These are phyloP conservation scores for Lasius platythorax DNA, from an alignment of 2,888 invertebrate genomes.

Conservation along the genomic window DNA sequence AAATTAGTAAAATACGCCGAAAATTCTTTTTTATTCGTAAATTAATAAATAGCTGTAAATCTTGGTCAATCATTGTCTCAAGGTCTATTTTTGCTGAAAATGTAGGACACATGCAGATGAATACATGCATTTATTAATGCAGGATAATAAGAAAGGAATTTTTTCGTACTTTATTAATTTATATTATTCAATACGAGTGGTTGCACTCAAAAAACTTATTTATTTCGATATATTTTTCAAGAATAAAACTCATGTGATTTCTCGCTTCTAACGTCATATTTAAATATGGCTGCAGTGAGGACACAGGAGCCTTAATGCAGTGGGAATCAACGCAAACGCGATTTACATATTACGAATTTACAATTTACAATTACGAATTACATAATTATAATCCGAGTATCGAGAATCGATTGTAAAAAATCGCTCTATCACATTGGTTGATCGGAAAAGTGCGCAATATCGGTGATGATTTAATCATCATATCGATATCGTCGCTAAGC, in stretches of 20 bases:
- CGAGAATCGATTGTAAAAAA: neutral
- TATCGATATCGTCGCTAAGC: too few relatives aligned
- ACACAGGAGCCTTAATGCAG: neutral
- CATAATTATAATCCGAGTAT: neutral
- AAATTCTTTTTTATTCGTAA: neutral
- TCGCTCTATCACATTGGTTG: neutral
- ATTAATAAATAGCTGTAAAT: neutral
- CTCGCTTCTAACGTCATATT: neutral
- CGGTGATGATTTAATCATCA: neutral
- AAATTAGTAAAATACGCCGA: neutral
- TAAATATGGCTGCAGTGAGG: neutral
- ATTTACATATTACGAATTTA: neutral
- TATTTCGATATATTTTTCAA: neutral
- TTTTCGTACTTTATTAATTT: neutral
- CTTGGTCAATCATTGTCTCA: neutral
- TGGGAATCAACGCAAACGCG: too few relatives aligned
- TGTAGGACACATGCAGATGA: neutral
- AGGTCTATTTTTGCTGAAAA: neutral
- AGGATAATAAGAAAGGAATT: neutral
- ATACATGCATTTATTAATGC: neutral
- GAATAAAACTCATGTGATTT: neutral
- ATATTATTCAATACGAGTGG: neutral
- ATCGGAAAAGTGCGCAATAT: constrained; percentile 1
- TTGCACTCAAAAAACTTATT: neutral
- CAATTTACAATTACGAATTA: neutral